These are phyloP conservation scores for Drosophila orosa DNA, from an alignment of 1,140 invertebrate species.

Conservation along the genomic window DNA sequence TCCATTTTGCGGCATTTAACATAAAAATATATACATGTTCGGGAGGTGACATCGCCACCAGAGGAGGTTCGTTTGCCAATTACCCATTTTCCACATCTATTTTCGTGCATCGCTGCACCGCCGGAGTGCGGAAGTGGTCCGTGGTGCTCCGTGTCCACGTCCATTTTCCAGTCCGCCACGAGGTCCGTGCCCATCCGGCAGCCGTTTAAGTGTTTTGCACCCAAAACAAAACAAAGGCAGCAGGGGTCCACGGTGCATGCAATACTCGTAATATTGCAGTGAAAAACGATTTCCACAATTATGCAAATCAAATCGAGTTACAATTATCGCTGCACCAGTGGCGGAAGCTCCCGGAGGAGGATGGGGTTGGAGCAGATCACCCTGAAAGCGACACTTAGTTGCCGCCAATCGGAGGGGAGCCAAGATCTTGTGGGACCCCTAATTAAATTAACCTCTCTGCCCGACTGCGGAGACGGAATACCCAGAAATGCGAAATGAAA, in stretches of 20 bases:
- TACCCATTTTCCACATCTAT: slow-evolving; percentile 21
- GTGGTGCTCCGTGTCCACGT: slow-evolving; percentile 28
- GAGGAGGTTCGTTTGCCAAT: slow-evolving; percentile 14
- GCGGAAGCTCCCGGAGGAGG: slow-evolving; percentile 29
- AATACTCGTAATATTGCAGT: slow-evolving; percentile 41
- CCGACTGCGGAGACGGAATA: slow-evolving; percentile 20
- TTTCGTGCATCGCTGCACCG: slow-evolving; percentile 53
- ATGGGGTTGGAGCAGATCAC: slow-evolving; percentile 2
- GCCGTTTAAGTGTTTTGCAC: slow-evolving; percentile 53
- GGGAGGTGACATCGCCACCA: slow-evolving; percentile 39
- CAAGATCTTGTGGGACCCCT: slow-evolving; percentile 32
- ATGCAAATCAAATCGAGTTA: slow-evolving; percentile 52
- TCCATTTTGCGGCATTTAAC: slow-evolving; percentile 58
- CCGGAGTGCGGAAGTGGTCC: slow-evolving; percentile 40
- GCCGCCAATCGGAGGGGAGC: neutral
- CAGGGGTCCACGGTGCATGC: slow-evolving; percentile 29
- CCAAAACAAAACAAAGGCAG: slow-evolving; percentile 36
- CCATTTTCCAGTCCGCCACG: slow-evolving; percentile 28
- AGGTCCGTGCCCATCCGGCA: slow-evolving; percentile 57
- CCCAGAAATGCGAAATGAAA: slow-evolving; percentile 24
- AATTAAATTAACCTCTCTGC: slow-evolving; percentile 76
- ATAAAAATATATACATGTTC: slow-evolving; percentile 10
- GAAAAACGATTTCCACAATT: slow-evolving; percentile 51
- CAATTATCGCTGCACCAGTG: slow-evolving; percentile 41
- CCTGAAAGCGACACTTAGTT: slow-evolving; percentile 29